Percentiles rank a stretch among this genome's conserved stretches.
phyloP scores from a whole-genome alignment of 2,797 vertebrate genomes.

The Falco cherrug region DNA sequence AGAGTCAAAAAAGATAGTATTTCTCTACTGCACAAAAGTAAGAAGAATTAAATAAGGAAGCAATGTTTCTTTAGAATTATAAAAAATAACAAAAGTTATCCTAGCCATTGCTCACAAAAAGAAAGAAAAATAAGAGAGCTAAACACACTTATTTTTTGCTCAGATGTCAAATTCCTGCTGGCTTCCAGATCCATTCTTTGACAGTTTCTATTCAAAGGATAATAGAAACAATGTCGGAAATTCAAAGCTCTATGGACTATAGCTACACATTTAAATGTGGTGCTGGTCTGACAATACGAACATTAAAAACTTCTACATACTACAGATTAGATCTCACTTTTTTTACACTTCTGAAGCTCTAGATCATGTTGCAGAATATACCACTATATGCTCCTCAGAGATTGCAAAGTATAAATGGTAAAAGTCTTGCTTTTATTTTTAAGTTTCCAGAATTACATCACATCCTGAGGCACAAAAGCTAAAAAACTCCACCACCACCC shows the following conservation, averaged over 20 bases:
- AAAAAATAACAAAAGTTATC: background rate
- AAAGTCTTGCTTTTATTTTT: background rate
- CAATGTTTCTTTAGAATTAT: background rate
- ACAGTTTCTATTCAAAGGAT: conserved; percentile 49
- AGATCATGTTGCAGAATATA: background rate
- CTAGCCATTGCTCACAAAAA: background rate
- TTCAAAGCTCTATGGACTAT: conserved; percentile 21
- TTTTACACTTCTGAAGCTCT: background rate
- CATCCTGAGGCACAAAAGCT: background rate
- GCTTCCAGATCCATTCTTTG: conserved; percentile 55
- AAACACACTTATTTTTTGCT: conserved; percentile 46
- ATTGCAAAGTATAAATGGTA: background rate
- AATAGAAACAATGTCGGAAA: conserved; percentile 58
- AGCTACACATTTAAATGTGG: conserved; percentile 11
- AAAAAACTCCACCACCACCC: background rate
- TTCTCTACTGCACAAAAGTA: background rate
- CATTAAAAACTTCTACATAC: background rate
- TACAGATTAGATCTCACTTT: background rate
- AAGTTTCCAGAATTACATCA: background rate
- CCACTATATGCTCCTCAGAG: background rate
- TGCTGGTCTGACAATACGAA: background rate
- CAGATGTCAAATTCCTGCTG: conserved; percentile 62
- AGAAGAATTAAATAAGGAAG: background rate
- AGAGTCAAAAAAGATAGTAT: background rate
- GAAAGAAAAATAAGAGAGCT: background rate